Conservation (phyloP, 2,888 invertebrate species). For the Acanthosoma haemorrhoidale region DNA sequence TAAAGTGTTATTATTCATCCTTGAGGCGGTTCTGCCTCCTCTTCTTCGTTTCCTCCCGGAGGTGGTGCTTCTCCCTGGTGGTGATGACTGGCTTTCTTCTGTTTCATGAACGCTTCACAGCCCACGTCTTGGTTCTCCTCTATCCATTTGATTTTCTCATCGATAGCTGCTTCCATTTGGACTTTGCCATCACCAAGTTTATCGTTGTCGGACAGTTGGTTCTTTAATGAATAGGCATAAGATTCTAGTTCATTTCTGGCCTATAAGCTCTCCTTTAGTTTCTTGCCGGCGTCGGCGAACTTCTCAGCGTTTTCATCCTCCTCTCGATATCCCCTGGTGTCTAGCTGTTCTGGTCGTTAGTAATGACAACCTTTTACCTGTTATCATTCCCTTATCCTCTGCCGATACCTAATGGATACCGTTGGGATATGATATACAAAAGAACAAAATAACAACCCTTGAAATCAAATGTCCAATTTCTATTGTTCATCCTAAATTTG, state of each 20-base stretch:
- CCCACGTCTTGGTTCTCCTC: slow-evolving; percentile 93
- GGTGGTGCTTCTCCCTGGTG: slow-evolving; percentile 74
- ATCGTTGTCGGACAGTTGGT: slow-evolving; percentile 92
- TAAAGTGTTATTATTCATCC: slow-evolving; percentile 59
- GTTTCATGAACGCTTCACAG: slow-evolving; percentile 84
- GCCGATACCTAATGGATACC: slow-evolving; percentile 90
- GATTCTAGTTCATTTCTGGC: slow-evolving; percentile 95
- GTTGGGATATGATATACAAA: no score
- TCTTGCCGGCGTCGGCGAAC: slow-evolving; percentile 98
- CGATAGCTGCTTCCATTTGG: slow-evolving; percentile 92
- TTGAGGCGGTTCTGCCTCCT: slow-evolving; percentile 76
- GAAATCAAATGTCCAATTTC: no score
- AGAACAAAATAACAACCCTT: no score
- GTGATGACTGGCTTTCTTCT: slow-evolving; percentile 98
- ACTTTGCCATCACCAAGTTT: slow-evolving; percentile 93
- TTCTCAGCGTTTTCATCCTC: slow-evolving; percentile 99
- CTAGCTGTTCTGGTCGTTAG: slow-evolving; percentile 94
- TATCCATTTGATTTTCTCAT: slow-evolving; percentile 95
- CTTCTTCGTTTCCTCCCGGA: slow-evolving; percentile 63
- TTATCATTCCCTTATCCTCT: slow-evolving; percentile 98
- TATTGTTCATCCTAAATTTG: no score
- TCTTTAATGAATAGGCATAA: slow-evolving; percentile 95
- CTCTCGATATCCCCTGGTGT: slow-evolving; percentile 97
- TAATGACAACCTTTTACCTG: slow-evolving; percentile 97
- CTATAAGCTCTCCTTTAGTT: slow-evolving; percentile 90